Conservation (phyloP, 2,113 vertebrate species). For the Heterotilapia buettikoferi region DNA sequence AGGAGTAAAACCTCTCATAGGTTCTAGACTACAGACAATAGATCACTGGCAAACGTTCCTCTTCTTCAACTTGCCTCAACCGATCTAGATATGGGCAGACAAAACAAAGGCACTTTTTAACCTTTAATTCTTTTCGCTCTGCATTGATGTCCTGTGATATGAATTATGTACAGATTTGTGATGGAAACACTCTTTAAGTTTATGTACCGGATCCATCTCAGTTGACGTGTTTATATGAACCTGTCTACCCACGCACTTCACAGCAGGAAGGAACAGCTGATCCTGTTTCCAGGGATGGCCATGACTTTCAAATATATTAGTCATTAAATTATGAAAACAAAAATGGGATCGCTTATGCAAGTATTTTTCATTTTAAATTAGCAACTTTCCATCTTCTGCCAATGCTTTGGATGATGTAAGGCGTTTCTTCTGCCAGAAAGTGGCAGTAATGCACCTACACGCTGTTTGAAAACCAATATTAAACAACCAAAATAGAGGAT, state of each 20-base stretch:
- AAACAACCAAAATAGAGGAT: not conserved
- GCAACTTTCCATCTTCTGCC: not conserved
- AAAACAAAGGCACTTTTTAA: not conserved
- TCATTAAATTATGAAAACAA: not conserved
- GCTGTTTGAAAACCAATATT: not conserved
- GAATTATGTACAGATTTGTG: not conserved
- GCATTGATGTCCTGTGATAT: not conserved
- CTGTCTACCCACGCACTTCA: not conserved
- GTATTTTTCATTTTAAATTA: not conserved
- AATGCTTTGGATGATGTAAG: not conserved
- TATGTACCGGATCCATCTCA: not conserved
- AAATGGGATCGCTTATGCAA: not conserved
- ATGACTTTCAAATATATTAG: not conserved
- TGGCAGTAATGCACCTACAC: not conserved
- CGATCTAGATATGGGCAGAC: not conserved
- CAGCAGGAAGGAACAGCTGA: not conserved
- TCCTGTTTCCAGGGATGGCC: not conserved
- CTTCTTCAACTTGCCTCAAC: not conserved
- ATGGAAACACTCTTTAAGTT: not conserved
- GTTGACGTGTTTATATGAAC: not conserved
- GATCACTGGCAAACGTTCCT: not conserved
- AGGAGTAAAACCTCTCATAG: not conserved
- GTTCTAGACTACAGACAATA: not conserved
- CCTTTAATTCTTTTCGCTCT: not conserved
- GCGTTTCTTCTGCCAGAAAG: not conserved